Evolutionary conservation across 2,113 vertebrate species (phyloP).

Genomic region (Stigmatopora nigra): DNA sequence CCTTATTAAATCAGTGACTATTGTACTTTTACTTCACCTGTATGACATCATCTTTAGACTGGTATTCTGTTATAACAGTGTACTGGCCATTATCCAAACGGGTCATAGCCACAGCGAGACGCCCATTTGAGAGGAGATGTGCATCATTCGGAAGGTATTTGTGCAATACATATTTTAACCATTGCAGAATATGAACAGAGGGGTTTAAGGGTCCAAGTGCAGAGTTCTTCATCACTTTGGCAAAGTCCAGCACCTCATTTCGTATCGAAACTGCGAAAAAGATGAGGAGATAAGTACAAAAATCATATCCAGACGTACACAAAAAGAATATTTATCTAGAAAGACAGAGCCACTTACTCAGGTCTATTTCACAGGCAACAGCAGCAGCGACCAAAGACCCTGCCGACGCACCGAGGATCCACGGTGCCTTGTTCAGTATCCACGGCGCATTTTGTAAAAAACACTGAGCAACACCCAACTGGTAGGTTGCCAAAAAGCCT

Average conservation of each 20-base stretch:
- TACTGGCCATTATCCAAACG: constrained; percentile 73
- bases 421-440: constrained; percentile 61
- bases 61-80: constrained; percentile 74
- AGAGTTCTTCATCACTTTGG: constrained; percentile 59
- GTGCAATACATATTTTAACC: constrained; percentile 63
- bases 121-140: constrained; percentile 71
- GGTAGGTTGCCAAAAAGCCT: constrained; percentile 76
- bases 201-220: constrained; percentile 76
- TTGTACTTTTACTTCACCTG: constrained; percentile 59
- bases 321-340: not conserved
- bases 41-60: constrained; percentile 81
- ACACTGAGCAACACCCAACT: constrained; percentile 74
- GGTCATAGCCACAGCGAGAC: constrained; percentile 76
- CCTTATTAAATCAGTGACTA: no score
- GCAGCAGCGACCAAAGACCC: constrained; percentile 77
- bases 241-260: constrained; percentile 62
- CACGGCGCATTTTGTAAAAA: constrained; percentile 65
- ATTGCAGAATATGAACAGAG: constrained; percentile 67
- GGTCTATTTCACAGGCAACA: constrained; percentile 66
- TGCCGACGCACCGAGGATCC: constrained; percentile 73
- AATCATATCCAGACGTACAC: not conserved
- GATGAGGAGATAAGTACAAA: not conserved
- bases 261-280: constrained; percentile 57
- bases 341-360: constrained; percentile 58
- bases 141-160: constrained; percentile 71